A percentile compares a stretch with the other conserved stretches of the same genome.
Conservation (phyloP, 2,888 invertebrate species). For the Tetropium fuscum region DNA sequence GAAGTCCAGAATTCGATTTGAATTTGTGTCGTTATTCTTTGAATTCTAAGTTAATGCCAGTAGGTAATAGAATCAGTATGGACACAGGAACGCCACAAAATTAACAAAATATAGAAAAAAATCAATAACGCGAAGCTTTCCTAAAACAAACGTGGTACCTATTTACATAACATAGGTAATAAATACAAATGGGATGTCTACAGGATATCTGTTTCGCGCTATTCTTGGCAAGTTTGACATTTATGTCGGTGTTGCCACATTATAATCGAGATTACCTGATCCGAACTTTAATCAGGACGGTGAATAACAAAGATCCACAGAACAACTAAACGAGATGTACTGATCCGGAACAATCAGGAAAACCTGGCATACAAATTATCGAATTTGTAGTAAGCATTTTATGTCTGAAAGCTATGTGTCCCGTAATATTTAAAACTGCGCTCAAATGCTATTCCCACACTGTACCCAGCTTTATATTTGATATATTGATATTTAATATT, state of each 20-base stretch:
- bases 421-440: too few relatives aligned
- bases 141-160: too few relatives aligned
- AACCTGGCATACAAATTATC: background rate
- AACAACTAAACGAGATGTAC: conserved; percentile 3
- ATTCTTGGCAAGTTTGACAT: background rate
- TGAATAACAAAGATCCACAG: background rate
- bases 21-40: background rate
- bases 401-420: too few relatives aligned
- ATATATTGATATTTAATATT: too few relatives aligned
- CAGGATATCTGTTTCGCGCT: background rate
- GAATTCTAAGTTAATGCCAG: background rate
- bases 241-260: conserved; percentile 3
- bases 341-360: conserved; percentile 1
- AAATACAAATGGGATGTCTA: too few relatives aligned
- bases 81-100: background rate
- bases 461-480: too few relatives aligned
- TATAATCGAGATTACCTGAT: background rate
- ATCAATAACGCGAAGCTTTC: background rate
- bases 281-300: background rate
- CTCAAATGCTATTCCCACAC: too few relatives aligned
- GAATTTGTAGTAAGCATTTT: too few relatives aligned
- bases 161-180: too few relatives aligned
- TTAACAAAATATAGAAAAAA: background rate
- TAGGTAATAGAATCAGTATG: too few relatives aligned
- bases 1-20: background rate